phyloP scores from a whole-genome alignment of 64 coral and sea anemone species.

The Hydrozoanthus tunicans region DNA sequence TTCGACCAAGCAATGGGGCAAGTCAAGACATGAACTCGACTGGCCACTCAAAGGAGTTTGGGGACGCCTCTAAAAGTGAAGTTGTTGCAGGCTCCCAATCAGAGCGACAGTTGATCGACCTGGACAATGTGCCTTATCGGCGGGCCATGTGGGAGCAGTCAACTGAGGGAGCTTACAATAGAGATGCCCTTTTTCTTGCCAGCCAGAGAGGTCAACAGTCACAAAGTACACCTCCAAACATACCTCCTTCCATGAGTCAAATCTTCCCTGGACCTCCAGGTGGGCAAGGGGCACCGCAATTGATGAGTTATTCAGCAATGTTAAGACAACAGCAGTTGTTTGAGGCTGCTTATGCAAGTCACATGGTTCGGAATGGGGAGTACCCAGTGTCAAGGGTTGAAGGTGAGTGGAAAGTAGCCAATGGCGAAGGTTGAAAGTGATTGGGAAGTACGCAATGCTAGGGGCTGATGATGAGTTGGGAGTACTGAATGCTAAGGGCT shows the following conservation, averaged over 20 bases:
- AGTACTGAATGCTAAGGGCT: not conserved
- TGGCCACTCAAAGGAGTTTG: conserved; percentile 37
- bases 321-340: conserved; percentile 57
- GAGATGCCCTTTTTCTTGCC: conserved; percentile 45
- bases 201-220: conserved; percentile 37
- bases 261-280: conserved; percentile 49
- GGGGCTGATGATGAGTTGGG: not conserved
- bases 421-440: not conserved
- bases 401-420: conserved; percentile 1
- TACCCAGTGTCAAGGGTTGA: conserved; percentile 58
- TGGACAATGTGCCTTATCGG: conserved; percentile 44
- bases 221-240: conserved; percentile 29
- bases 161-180: conserved; percentile 25
- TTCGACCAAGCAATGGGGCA: conserved; percentile 42
- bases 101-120: conserved; percentile 47
- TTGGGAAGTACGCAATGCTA: not conserved
- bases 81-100: not conserved
- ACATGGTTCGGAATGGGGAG: conserved; percentile 68
- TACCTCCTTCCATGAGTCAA: conserved; percentile 46
- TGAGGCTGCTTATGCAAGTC: conserved; percentile 63
- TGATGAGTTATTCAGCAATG: conserved; percentile 63
- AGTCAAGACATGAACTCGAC: conserved; percentile 31
- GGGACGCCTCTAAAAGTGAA: not conserved
- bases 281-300: conserved; percentile 5
- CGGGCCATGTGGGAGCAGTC: conserved; percentile 42